Conservation (phyloP, 1,140 invertebrate species). For the Drosophila nasuta region DNA sequence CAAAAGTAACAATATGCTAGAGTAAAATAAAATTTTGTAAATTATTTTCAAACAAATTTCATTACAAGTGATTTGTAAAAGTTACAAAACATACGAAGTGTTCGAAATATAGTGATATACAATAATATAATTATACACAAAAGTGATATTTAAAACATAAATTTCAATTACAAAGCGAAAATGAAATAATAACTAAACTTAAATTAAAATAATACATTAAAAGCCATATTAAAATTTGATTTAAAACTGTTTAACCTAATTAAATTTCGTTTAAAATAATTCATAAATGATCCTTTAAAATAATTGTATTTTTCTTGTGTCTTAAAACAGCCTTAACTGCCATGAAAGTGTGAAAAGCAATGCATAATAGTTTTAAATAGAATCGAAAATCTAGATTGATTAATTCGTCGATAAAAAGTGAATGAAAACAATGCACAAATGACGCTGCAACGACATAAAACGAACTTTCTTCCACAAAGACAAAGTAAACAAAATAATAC, state of each 20-base stretch:
- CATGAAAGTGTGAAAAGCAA: conserved; percentile 47
- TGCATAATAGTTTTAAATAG: conserved; percentile 39
- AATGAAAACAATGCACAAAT: conserved; percentile 77
- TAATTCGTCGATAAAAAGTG: conserved; percentile 32
- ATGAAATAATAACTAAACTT: too few relatives aligned
- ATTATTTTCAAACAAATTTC: background rate
- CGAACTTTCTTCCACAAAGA: conserved; percentile 59
- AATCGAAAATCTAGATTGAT: conserved; percentile 38
- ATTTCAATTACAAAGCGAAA: too few relatives aligned
- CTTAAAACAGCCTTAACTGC: conserved; percentile 43
- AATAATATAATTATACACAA: too few relatives aligned
- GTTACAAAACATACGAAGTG: too few relatives aligned
- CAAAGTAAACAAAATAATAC: conserved; percentile 41
- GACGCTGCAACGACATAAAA: conserved; percentile 71
- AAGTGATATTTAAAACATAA: too few relatives aligned
- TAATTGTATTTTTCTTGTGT: background rate
- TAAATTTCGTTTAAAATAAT: too few relatives aligned
- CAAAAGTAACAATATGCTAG: background rate
- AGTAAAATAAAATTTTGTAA: background rate
- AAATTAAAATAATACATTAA: too few relatives aligned
- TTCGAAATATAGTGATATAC: too few relatives aligned
- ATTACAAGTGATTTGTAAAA: background rate
- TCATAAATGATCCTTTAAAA: background rate
- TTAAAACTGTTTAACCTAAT: too few relatives aligned
- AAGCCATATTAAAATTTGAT: too few relatives aligned